Evolutionary conservation across 64 coral and sea anemone species (phyloP), one percentile per base, ranked within the genome.

Genomic region (Montipora sp.): DNA sequence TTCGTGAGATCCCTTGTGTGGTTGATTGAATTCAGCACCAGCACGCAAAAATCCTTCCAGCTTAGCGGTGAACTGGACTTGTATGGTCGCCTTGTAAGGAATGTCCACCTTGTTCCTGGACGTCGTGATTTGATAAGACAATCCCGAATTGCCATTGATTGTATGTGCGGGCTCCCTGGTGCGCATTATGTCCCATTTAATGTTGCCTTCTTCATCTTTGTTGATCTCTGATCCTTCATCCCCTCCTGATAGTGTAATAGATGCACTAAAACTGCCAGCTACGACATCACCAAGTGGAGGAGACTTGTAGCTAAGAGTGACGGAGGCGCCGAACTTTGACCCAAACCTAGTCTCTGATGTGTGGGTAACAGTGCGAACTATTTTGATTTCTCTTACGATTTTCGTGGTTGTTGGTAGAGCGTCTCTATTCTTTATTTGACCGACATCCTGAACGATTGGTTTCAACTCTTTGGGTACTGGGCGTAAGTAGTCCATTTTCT

Each of bases 31-130:
- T 23, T 89, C 94, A 53, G 89, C 94, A 47, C 94, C 94, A 89
- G 89, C 92, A 2, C 77, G 87, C 12, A 95, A 83, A 61, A 95
- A 95, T 3, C 94, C 94, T 23, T 95, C 94, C 8, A 95, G 68
- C 55, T 80, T 78, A 3, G 94, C 89, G 10, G 94, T 88, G 90
- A 92, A 95, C 3, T 92, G 90, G 1, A 72, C 90, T 45, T 88
- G 78, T 44, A 95, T 76, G 3, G 69, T 92, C 8, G 94, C 94
- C 22, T 90, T 95, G 78, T 95, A 95, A 5, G 94, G 58, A 14
- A 92, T 81, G 74, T 86, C 7, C 72, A 73, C 19, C 50, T 77
- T 79, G 53, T 22, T 77, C 73, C 74, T 51, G 10, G 76, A 63
- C 6, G 90, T 67, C 3, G 90, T 71, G 13, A 95, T 80, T 5